A percentile compares a stretch with the other conserved stretches of the same genome.
Evolutionary conservation across 1,140 invertebrate genomes (phyloP).

Genomic region (Cydia pomonella): DNA sequence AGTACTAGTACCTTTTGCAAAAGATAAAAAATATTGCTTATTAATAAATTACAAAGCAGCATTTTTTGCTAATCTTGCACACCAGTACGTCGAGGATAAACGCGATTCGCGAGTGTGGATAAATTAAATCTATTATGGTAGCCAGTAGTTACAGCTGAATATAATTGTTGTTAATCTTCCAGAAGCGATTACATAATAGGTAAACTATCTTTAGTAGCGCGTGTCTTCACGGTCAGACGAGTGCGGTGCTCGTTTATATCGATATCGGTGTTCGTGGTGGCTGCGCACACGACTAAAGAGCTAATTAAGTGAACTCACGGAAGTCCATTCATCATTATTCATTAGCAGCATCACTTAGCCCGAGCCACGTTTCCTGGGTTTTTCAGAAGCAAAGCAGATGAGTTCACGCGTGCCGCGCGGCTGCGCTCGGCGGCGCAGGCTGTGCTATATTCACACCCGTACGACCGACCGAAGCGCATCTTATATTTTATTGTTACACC

Average conservation of each 20-base stretch:
- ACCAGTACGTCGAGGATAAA: background rate
- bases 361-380: conserved; percentile 59
- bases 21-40: background rate
- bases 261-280: conserved; percentile 21
- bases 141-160: background rate
- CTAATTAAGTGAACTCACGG: conserved; percentile 61
- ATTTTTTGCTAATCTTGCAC: background rate
- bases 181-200: conserved; percentile 48
- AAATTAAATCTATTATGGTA: conserved; percentile 3
- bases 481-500: conserved; percentile 45
- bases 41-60: background rate
- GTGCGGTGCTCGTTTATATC: conserved; percentile 40
- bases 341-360: conserved; percentile 61
- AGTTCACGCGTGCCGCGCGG: conserved; percentile 51
- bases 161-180: conserved; percentile 35
- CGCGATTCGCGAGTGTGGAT: background rate
- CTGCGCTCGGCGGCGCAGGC: conserved; percentile 45
- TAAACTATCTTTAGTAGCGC: conserved; percentile 50
- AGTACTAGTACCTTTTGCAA: background rate
- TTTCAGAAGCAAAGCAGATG: conserved; percentile 51
- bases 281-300: conserved; percentile 33
- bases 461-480: conserved; percentile 38
- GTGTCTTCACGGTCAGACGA: conserved; percentile 58
- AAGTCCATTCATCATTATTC: conserved; percentile 67
- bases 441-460: conserved; percentile 22